phyloP scores from a whole-genome alignment of 1,140 invertebrate species.

The Listronotus bonariensis region DNA sequence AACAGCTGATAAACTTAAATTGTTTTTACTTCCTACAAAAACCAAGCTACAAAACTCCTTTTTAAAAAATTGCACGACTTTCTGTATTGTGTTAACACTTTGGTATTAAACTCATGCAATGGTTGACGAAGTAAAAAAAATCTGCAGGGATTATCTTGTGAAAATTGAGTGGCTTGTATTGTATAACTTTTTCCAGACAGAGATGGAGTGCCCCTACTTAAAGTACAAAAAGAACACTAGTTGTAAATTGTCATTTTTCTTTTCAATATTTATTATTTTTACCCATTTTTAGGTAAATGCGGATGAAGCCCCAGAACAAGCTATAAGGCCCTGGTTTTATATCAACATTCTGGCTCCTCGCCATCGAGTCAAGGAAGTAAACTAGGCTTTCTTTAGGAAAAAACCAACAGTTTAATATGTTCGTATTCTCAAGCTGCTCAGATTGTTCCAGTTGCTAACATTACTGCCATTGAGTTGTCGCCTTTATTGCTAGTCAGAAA shows the following conservation, averaged over 20 bases:
- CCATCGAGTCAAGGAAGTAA: constrained; percentile 90
- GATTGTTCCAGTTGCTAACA: constrained; percentile 90
- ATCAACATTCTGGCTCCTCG: constrained; percentile 86
- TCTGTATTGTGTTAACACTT: too few relatives aligned
- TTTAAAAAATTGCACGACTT: too few relatives aligned
- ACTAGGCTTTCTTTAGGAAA: constrained; percentile 82
- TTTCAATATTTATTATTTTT: too few relatives aligned
- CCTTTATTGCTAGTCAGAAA: constrained; percentile 79
- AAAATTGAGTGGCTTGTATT: constrained; percentile 78
- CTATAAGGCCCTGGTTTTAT: constrained; percentile 80
- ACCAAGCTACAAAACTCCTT: too few relatives aligned
- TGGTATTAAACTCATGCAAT: constrained; percentile 28
- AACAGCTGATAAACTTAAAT: too few relatives aligned
- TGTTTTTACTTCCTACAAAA: too few relatives aligned
- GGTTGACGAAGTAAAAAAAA: constrained; percentile 52
- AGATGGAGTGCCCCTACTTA: constrained; percentile 87
- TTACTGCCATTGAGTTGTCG: constrained; percentile 79
- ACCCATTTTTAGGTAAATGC: constrained; percentile 29
- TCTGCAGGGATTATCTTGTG: constrained; percentile 47
- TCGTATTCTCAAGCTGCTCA: constrained; percentile 89
- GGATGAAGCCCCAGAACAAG: constrained; percentile 64
- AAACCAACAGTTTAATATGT: constrained; percentile 84
- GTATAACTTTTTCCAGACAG: constrained; percentile 88
- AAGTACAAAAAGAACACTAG: constrained; percentile 45
- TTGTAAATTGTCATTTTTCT: too few relatives aligned